These are phyloP conservation scores for Drosophila bipectinata DNA, from an alignment of 1,140 invertebrate genomes.

Conservation along the genomic window DNA sequence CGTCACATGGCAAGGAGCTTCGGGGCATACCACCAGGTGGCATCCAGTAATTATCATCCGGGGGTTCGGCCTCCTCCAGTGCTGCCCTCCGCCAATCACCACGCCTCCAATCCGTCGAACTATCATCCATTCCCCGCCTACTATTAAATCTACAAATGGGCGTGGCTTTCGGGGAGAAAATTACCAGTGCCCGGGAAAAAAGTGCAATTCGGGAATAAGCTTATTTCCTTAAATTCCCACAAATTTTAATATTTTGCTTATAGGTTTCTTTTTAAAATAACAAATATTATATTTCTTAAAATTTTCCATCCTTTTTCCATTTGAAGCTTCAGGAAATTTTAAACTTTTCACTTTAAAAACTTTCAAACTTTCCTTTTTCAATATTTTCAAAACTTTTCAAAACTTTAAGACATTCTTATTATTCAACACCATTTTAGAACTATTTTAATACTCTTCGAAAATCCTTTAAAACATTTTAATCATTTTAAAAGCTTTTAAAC, in stretches of 20 bases:
- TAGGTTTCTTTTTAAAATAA: not conserved
- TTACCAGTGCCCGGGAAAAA: constrained; percentile 23
- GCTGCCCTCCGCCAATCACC: constrained; percentile 80
- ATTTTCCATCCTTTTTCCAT: not conserved
- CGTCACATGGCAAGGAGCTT: constrained; percentile 83
- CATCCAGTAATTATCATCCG: constrained; percentile 82
- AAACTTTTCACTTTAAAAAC: not conserved
- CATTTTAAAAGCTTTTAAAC: too few relatives aligned
- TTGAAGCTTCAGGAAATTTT: not conserved
- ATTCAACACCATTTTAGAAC: too few relatives aligned
- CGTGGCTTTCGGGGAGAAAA: not conserved
- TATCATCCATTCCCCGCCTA: constrained; percentile 84
- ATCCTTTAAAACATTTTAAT: not conserved
- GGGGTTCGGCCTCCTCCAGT: constrained; percentile 81
- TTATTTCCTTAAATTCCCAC: not conserved
- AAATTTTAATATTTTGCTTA: not conserved
- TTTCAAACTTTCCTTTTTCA: too few relatives aligned
- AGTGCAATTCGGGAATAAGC: constrained; percentile 46
- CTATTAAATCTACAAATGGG: constrained; percentile 53
- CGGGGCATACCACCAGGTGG: constrained; percentile 83
- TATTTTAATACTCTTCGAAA: not conserved
- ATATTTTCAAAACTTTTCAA: not conserved
- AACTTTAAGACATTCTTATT: too few relatives aligned
- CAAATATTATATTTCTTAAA: not conserved
- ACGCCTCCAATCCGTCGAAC: constrained; percentile 83